These are phyloP conservation scores for Muscicapa striata DNA, from an alignment of 2,797 vertebrate species.

Conservation along the genomic window DNA sequence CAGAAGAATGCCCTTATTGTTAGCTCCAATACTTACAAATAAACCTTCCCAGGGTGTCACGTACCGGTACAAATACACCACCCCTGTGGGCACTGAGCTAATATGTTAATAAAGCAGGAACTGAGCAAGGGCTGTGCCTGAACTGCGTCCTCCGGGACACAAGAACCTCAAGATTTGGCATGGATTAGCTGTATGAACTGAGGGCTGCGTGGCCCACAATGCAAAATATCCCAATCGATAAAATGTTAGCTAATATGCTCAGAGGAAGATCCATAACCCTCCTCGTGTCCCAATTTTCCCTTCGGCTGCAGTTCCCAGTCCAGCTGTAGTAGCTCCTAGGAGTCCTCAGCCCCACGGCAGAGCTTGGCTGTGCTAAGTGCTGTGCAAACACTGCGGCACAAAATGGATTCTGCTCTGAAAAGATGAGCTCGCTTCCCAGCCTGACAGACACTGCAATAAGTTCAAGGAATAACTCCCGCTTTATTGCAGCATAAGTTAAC, in stretches of 20 bases:
- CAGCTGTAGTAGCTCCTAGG: neutral
- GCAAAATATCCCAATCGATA: neutral
- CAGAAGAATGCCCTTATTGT: slow-evolving; percentile 54
- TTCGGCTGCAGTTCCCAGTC: neutral
- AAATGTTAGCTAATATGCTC: neutral
- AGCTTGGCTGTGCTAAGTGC: neutral
- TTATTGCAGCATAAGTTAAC: neutral
- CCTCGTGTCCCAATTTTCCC: neutral
- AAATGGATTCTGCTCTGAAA: slow-evolving; percentile 34
- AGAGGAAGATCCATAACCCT: neutral
- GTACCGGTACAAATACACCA: neutral
- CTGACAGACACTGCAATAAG: neutral
- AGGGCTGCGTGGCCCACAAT: neutral
- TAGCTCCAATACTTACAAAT: slow-evolving; percentile 20
- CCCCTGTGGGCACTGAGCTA: neutral
- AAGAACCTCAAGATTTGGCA: neutral
- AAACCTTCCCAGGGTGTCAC: slow-evolving; percentile 17
- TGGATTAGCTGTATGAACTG: neutral
- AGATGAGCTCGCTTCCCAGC: neutral
- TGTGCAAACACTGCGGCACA: slow-evolving; percentile 20
- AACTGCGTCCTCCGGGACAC: neutral
- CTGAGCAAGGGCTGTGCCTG: neutral
- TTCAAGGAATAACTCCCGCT: neutral
- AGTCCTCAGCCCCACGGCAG: neutral
- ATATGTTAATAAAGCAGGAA: neutral